A percentile compares a stretch with the other conserved stretches of the same genome.
phyloP scores from a whole-genome alignment of 2,888 invertebrate genomes.

The Ochropleura leucogaster region DNA sequence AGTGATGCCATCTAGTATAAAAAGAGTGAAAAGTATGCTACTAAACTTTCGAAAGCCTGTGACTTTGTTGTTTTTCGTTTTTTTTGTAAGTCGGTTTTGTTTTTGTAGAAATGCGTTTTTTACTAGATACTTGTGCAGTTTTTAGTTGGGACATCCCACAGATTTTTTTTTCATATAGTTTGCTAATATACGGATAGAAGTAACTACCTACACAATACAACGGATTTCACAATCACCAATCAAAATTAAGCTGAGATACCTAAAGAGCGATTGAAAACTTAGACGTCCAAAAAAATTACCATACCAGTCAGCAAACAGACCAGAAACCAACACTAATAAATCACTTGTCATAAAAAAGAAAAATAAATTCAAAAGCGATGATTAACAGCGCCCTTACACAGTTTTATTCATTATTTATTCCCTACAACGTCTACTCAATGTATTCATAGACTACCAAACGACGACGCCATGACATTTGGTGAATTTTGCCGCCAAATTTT shows the following conservation, averaged over 20 bases:
- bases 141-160: no score
- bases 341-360: slow-evolving; percentile 48
- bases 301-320: background rate
- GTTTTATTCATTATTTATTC: slow-evolving; percentile 87
- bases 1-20: no score
- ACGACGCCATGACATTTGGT: slow-evolving; percentile 37
- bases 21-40: no score
- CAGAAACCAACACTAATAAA: background rate
- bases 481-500: slow-evolving; percentile 66
- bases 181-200: no score
- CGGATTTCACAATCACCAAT: background rate
- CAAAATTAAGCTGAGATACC: background rate
- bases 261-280: background rate
- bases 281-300: background rate
- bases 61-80: no score
- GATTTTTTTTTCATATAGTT: no score
- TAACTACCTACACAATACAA: background rate
- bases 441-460: slow-evolving; percentile 80
- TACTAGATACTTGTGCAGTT: no score
- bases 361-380: slow-evolving; percentile 82
- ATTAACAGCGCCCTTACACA: slow-evolving; percentile 78
- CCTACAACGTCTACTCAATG: slow-evolving; percentile 81
- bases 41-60: no score
- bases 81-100: no score
- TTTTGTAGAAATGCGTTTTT: no score